Percentiles rank a stretch among this genome's conserved stretches.
These are phyloP conservation scores for Plutomurus gul DNA, from an alignment of 1,140 invertebrate genomes.

Conservation along the genomic window DNA sequence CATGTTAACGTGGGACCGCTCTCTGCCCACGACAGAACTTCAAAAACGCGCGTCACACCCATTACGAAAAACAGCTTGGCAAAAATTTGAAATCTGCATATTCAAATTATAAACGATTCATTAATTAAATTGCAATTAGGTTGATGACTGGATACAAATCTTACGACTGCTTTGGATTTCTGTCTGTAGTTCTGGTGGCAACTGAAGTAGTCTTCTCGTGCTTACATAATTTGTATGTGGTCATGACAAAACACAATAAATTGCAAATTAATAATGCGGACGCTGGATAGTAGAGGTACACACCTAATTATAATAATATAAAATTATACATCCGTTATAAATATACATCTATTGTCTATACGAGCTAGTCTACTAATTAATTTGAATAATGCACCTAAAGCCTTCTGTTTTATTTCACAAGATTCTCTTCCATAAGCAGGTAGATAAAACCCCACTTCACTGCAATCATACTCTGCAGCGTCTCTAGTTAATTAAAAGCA, in stretches of 20 bases:
- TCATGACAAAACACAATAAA: constrained; percentile 38
- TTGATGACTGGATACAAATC: background rate
- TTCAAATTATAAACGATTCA: background rate
- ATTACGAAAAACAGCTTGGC: constrained; percentile 72
- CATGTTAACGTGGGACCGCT: background rate
- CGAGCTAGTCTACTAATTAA: too few species aligned
- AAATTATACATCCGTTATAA: too few species aligned
- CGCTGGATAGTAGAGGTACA: constrained; percentile 44
- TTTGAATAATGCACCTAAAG: too few species aligned
- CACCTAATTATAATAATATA: too few species aligned
- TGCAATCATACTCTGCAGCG: constrained; percentile 31
- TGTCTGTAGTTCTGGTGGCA: background rate
- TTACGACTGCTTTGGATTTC: background rate
- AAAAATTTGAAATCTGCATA: constrained; percentile 65
- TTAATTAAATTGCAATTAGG: background rate
- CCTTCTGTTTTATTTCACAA: constrained; percentile 41
- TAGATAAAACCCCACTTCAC: background rate
- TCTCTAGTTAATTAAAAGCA: background rate
- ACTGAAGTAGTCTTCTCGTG: background rate
- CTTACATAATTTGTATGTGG: constrained; percentile 35
- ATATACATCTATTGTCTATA: too few species aligned
- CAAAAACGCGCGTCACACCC: constrained; percentile 75
- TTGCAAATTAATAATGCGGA: constrained; percentile 35
- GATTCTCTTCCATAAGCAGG: constrained; percentile 41
- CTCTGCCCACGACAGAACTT: constrained; percentile 64